Base-by-base conservation (phyloP, 2,888 invertebrate species). In the Scaptomyza caliginosa region DNA sequence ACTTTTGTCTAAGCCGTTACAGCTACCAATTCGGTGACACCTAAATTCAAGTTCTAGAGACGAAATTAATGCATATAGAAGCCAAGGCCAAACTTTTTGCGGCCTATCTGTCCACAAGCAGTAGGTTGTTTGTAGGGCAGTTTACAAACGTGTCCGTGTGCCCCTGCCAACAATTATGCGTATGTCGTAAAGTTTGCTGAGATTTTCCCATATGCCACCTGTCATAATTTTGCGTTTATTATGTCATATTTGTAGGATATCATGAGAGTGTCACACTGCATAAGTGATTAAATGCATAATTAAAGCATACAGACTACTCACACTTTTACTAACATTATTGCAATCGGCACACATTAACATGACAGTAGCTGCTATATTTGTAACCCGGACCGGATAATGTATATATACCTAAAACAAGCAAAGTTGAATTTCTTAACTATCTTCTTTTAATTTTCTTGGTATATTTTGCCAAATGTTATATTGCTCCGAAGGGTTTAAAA, bases 1-100 rank as follows among this genome's bases (percentile, higher is more conserved):
- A 86, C 81, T 81, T 81, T 67, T 68, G 58, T 58, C 54, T 80
- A 82, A 86, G 75, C 86, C 81, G 71, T 77, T 81, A 77, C 77
- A 77, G 86, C 81, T 69, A 84, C 75, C 81, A 65, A 84, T 84
- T 64, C 78, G 67, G 83, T 74, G 86, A 86, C 84, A 77, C 77
- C 57, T 30, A 77, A 77, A 75, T 70, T 77, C 77, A 69, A 30
- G 34, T 19, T 56, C 66, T 62, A 16, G 58, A 43, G 62, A 57
- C 49, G 56, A 62, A 82, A 73, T 76, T 68, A 67, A 69, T 36
- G 51, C 43, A 36, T 57, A 48, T 65, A 38, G 17, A 54, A 75
- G 52, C 63, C 45, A 48, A 63, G 67, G 84, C 64, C 34, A 67
- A 85, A 74, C 74, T 84, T 84, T 84, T 75, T 65, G 48, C 42